Conservation (phyloP, 2,797 vertebrate species). For the Karalla daura region DNA sequence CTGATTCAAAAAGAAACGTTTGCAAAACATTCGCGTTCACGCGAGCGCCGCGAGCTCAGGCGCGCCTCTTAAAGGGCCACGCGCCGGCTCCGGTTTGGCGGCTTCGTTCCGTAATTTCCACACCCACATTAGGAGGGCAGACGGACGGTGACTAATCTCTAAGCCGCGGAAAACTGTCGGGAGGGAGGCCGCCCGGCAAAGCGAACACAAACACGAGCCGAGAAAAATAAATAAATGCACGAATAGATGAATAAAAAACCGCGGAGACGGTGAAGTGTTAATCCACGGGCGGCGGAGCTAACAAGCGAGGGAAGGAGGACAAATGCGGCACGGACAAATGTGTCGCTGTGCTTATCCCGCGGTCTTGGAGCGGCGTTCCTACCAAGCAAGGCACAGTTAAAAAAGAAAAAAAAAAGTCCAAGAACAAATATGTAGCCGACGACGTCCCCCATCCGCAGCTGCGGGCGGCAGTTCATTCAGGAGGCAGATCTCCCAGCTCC, state of each 20-base stretch:
- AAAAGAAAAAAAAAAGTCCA: constrained; percentile 16
- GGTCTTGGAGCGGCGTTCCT: constrained; percentile 3
- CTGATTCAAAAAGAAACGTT: too few species aligned
- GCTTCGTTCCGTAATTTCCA: too few species aligned
- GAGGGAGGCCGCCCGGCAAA: constrained; percentile 48
- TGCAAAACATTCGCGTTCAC: too few species aligned
- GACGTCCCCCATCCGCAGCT: constrained; percentile 39
- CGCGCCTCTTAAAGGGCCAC: too few species aligned
- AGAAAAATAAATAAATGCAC: too few species aligned
- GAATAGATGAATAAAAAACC: too few species aligned
- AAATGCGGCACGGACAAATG: constrained; percentile 13
- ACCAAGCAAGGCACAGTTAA: constrained; percentile 10
- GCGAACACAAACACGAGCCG: constrained; percentile 36
- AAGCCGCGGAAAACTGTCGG: too few species aligned
- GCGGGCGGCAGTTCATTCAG: constrained; percentile 53
- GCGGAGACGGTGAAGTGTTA: not conserved
- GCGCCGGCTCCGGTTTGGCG: too few species aligned
- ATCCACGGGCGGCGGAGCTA: constrained; percentile 18
- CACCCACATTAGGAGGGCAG: too few species aligned
- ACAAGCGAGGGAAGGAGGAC: constrained; percentile 22
- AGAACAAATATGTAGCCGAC: constrained; percentile 22
- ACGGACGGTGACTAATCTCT: too few species aligned
- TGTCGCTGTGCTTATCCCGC: not conserved
- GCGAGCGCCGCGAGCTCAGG: too few species aligned
- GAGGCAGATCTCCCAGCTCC: constrained; percentile 62